Percentiles rank a stretch among this genome's conserved stretches.
Conservation (phyloP, 1,140 invertebrate genomes). For the Macrotrachela quadricornifera region DNA sequence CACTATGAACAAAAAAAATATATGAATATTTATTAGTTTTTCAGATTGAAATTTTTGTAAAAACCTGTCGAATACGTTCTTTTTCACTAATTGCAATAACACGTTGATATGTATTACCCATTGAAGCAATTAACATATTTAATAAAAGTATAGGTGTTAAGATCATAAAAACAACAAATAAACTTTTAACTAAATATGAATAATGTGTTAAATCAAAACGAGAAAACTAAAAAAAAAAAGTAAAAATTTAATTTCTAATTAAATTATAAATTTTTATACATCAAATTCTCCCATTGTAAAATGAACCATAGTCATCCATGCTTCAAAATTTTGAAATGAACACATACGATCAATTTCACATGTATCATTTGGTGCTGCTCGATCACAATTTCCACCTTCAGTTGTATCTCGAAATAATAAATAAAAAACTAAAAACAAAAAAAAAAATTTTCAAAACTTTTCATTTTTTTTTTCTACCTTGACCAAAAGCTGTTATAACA, state of each 20-base stretch:
- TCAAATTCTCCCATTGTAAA: conserved; percentile 92
- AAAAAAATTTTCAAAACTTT: conserved; percentile 33
- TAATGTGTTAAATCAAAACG: conserved; percentile 69
- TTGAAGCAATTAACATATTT: conserved; percentile 38
- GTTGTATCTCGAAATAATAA: conserved; percentile 55
- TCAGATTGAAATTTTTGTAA: neutral
- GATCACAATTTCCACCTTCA: conserved; percentile 10
- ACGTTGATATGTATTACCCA: conserved; percentile 36
- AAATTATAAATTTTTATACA: conserved; percentile 35
- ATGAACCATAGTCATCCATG: conserved; percentile 91
- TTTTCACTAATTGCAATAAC: conserved; percentile 94
- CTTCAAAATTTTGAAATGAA: conserved; percentile 21
- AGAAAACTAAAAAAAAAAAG: conserved; percentile 49
- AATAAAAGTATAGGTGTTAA: conserved; percentile 67
- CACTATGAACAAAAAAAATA: conserved; percentile 42
- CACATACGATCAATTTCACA: too few species aligned
- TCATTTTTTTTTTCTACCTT: neutral
- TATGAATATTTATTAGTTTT: neutral
- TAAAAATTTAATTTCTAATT: conserved; percentile 6
- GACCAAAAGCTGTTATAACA: conserved; percentile 59
- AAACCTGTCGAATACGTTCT: conserved; percentile 87
- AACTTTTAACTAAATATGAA: conserved; percentile 65
- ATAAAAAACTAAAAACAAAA: too few species aligned
- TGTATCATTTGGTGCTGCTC: conserved; percentile 36
- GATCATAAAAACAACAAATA: conserved; percentile 90